Conservation (phyloP, 2,113 vertebrate species). For the Callionymus lyra region DNA sequence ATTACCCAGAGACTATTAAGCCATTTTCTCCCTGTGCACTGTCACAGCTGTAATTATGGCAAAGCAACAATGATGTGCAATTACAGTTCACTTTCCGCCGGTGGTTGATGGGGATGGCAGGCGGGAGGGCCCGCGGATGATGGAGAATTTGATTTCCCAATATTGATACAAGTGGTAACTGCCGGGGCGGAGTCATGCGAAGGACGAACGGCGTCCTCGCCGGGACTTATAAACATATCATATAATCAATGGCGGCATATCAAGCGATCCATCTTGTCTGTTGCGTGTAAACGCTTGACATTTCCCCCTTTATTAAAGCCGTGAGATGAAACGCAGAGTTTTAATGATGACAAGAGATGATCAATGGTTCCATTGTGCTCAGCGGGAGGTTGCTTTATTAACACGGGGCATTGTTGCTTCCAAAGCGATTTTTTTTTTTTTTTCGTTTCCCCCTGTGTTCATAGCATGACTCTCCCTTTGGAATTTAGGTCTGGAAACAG, state of each 20-base stretch:
- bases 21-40: slow-evolving; percentile 37
- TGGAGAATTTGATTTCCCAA: neutral
- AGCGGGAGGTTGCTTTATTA: slow-evolving; percentile 30
- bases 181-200: slow-evolving; percentile 2
- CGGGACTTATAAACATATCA: slow-evolving; percentile 41
- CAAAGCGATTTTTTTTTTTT: slow-evolving; percentile 25
- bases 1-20: slow-evolving; percentile 53
- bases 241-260: slow-evolving; percentile 49
- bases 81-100: slow-evolving; percentile 27
- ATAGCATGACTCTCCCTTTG: slow-evolving; percentile 26
- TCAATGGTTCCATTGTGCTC: slow-evolving; percentile 45
- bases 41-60: slow-evolving; percentile 54
- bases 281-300: slow-evolving; percentile 41
- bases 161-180: slow-evolving; percentile 1
- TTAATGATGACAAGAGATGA: slow-evolving; percentile 48
- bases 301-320: slow-evolving; percentile 53
- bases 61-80: slow-evolving; percentile 44
- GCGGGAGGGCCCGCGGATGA: slow-evolving; percentile 10
- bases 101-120: slow-evolving; percentile 17
- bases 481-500: slow-evolving; percentile 15
- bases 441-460: too few species aligned
- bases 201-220: slow-evolving; percentile 4
- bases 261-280: slow-evolving; percentile 48
- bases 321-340: slow-evolving; percentile 37
- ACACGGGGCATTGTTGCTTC: slow-evolving; percentile 22